These are phyloP conservation scores for Hylyphantes graminicola DNA, from an alignment of 1,140 invertebrate genomes.

Conservation along the genomic window DNA sequence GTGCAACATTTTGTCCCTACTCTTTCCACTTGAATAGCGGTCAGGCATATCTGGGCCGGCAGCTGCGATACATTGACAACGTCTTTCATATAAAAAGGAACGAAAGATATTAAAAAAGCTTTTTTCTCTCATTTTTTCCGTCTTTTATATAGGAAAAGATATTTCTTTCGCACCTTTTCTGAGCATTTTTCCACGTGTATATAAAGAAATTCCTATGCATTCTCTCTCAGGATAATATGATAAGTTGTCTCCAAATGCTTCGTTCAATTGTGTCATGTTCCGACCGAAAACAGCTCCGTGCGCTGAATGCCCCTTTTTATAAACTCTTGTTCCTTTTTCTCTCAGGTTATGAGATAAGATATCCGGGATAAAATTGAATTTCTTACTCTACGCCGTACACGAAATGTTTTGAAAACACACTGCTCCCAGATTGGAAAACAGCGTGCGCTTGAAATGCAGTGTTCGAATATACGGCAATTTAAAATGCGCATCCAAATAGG, in stretches of 20 bases:
- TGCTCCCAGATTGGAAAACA: too few species aligned
- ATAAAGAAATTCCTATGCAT: slow-evolving; percentile 22
- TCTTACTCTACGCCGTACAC: background rate
- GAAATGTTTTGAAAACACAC: background rate
- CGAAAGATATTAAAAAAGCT: slow-evolving; percentile 49
- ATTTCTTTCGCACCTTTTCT: slow-evolving; percentile 41
- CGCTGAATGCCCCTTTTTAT: background rate
- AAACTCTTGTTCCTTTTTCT: background rate
- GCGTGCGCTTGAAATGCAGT: too few species aligned
- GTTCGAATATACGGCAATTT: too few species aligned
- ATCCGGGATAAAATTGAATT: slow-evolving; percentile 24
- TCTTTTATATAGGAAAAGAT: slow-evolving; percentile 14
- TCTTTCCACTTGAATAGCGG: slow-evolving; percentile 44
- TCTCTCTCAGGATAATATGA: slow-evolving; percentile 8
- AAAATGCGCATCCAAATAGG: too few species aligned
- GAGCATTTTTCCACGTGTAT: slow-evolving; percentile 14
- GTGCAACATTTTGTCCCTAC: slow-evolving; percentile 11
- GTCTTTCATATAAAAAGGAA: slow-evolving; percentile 44
- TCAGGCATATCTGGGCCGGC: slow-evolving; percentile 37
- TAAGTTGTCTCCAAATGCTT: slow-evolving; percentile 22
- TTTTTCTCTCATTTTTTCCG: slow-evolving; percentile 24
- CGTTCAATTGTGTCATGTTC: slow-evolving; percentile 30
- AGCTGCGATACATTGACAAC: slow-evolving; percentile 54
- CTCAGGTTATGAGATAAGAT: background rate
- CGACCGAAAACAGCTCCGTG: background rate